These are phyloP conservation scores for Ovis canadensis DNA, from an alignment of 2,113 vertebrate species.

Conservation along the genomic window DNA sequence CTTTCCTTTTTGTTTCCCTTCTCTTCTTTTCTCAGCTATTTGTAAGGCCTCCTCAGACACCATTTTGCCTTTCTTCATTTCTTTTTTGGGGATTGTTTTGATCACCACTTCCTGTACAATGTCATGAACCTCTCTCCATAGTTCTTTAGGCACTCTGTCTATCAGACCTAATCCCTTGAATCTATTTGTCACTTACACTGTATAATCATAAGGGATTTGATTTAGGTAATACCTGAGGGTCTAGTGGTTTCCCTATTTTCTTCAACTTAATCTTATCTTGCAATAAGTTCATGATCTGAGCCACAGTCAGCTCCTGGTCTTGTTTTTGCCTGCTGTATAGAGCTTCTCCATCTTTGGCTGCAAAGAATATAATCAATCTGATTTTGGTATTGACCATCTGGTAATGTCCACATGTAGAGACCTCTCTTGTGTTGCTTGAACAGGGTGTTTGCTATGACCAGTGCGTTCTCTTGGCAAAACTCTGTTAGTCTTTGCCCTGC, in stretches of 20 bases:
- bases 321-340: background rate
- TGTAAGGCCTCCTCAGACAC: background rate
- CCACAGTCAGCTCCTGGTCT: background rate
- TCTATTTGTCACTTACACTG: background rate
- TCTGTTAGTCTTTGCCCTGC: background rate
- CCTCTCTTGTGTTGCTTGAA: background rate
- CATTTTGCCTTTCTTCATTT: background rate
- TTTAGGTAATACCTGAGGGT: background rate
- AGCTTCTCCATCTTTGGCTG: background rate
- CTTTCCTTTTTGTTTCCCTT: background rate
- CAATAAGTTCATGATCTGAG: background rate
- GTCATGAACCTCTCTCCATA: background rate
- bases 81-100: background rate
- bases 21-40: background rate
- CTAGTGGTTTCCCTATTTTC: background rate
- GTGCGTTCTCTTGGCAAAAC: background rate
- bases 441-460: background rate
- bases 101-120: background rate
- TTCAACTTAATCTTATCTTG: background rate
- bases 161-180: background rate
- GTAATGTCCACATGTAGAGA: background rate
- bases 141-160: background rate
- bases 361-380: background rate
- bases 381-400: background rate
- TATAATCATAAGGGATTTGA: background rate